phyloP scores from a whole-genome alignment of 2,888 invertebrate genomes.

The Galerucella calmariensis region DNA sequence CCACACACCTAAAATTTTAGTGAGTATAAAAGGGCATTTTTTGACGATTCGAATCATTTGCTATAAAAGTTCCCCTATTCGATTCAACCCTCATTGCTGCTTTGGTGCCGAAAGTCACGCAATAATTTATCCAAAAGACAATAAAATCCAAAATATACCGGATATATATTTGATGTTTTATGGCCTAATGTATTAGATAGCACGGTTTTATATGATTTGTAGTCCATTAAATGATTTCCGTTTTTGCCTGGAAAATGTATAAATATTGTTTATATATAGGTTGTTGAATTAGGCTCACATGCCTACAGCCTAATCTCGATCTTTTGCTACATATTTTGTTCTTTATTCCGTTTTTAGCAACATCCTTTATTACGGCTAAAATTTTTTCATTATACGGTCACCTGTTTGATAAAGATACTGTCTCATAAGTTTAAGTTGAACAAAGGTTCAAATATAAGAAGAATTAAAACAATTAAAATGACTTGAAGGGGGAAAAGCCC shows the following conservation, averaged over 20 bases:
- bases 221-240: slow-evolving; percentile 27
- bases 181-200: slow-evolving; percentile 35
- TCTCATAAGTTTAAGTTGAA: too few relatives aligned
- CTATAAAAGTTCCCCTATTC: slow-evolving; percentile 42
- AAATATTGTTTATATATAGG: too few relatives aligned
- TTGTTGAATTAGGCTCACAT: too few relatives aligned
- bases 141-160: slow-evolving; percentile 42
- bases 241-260: not conserved
- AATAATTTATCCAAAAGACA: slow-evolving; percentile 46
- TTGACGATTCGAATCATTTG: slow-evolving; percentile 38
- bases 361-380: too few relatives aligned
- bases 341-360: too few relatives aligned
- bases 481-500: too few relatives aligned
- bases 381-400: too few relatives aligned
- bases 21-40: slow-evolving; percentile 32
- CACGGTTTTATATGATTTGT: slow-evolving; percentile 38
- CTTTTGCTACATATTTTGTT: too few relatives aligned
- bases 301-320: too few relatives aligned
- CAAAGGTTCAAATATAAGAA: too few relatives aligned
- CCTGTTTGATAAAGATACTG: too few relatives aligned
- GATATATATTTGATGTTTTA: slow-evolving; percentile 41
- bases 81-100: slow-evolving; percentile 33
- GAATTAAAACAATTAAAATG: too few relatives aligned
- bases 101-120: slow-evolving; percentile 44
- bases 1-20: slow-evolving; percentile 34